Conservation (phyloP, 2,113 vertebrate species). For the Castor canadensis region DNA sequence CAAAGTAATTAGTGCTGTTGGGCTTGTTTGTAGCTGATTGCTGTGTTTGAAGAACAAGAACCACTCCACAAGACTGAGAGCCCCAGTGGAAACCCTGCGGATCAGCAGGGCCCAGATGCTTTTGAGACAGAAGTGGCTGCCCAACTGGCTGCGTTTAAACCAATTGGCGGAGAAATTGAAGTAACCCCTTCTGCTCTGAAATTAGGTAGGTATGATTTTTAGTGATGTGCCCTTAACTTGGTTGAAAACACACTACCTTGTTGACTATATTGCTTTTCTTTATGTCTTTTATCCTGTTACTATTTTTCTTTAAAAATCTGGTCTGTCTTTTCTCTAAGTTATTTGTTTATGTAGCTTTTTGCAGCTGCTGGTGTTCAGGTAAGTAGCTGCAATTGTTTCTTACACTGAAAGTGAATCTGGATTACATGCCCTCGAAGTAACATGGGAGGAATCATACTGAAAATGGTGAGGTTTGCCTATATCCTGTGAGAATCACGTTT, state of each 20-base stretch:
- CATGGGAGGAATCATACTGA: neutral
- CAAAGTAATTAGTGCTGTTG: constrained; percentile 69
- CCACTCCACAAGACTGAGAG: constrained; percentile 85
- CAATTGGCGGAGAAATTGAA: constrained; percentile 94
- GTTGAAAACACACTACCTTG: neutral
- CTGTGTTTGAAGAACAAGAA: constrained; percentile 96
- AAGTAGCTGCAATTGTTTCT: neutral
- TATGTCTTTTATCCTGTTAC: neutral
- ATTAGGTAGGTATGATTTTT: constrained; percentile 88
- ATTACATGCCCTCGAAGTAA: neutral
- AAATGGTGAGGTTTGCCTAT: neutral
- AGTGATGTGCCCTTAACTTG: neutral
- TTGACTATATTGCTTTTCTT: neutral
- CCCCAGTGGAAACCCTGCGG: constrained; percentile 80
- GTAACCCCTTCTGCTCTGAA: constrained; percentile 95
- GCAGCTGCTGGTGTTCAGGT: neutral
- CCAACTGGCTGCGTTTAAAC: constrained; percentile 92
- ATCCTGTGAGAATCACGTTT: neutral
- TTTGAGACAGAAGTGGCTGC: constrained; percentile 89
- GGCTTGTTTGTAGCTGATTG: constrained; percentile 90
- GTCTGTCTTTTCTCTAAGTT: neutral
- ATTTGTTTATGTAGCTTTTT: neutral
- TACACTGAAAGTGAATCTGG: neutral
- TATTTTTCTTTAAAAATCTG: neutral
- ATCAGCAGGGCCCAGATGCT: constrained; percentile 89